Evolutionary conservation across 1,140 invertebrate genomes (phyloP), one percentile per base, ranked within the genome.

Genomic region (Drosophila obscura): DNA sequence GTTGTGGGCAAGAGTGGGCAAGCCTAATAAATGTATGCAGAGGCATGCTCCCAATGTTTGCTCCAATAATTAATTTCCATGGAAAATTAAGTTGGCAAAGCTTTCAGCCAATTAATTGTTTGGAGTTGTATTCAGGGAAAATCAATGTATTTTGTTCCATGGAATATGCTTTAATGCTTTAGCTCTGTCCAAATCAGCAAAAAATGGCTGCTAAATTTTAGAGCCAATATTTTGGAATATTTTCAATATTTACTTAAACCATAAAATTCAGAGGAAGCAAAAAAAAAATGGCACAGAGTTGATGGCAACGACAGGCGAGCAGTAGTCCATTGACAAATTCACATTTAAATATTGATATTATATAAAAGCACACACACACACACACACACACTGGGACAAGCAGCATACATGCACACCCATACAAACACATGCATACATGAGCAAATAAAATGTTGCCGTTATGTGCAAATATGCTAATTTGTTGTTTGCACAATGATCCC

Each of bases 381-480:
- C 35, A 6, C 16, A 24, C 6, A 24, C 22, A 24, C 22, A 24
- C 22, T 19, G 19, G 22, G 2, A 22, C 5, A 19, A 9, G 15
- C n/a, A 22, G 46, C 15, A 52, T 28, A 16, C 7, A n/a, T 58
- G 9, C 43, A 24, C 24, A 35, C 45, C 39, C 45, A 52, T 39
- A 52, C 15, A 56, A 31, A 28, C 22, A 44, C 52, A 46, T 13
- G 45, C 50, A 57, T 57, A 62, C 43, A 50, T 62, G 55, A 48
- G 73, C 69, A 76, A 80, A 68, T 68, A 81, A 73, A 82, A 82
- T 81, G 51, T 62, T 77, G 78, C 56, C 56, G 79, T 78, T 82
- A 78, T 82, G 79, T 81, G 79, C 79, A 81, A 81, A 81, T 81
- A 81, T 81, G 79, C 79, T 81, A 81, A 81, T 81, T 81, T 81